Evolutionary conservation across 1,140 invertebrate species (phyloP), one percentile per base, ranked within the genome.

Genomic region (Latrodectus geometricus): DNA sequence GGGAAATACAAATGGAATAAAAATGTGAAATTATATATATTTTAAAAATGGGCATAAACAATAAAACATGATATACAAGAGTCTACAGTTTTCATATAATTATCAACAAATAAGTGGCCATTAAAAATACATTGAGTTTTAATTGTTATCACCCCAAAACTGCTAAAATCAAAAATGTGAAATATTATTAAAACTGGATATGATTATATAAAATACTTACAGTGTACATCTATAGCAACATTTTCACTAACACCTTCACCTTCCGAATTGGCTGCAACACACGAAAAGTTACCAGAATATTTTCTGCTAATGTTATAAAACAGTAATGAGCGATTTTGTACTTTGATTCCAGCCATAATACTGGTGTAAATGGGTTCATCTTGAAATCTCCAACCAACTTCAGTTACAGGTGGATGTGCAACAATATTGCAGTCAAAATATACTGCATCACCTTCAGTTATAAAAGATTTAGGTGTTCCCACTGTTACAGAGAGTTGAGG

Each of bases 341-440:
- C 92, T 77, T 96, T 95, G n/a, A 96, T 93, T 12, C 95, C 95
- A 20, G 93, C 93, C 4, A 93, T 93, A 54, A 73, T 61, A 66
- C 87, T 76, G 50, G 75, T 76, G 15, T 88, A 75, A 49, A 90
- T 21, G 5, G 83, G 68, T 52, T 89, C 56, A 20, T 78, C 95
- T 89, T 95, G 94, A 90, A 96, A 95, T 91, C 94, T 96, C 95
- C 95, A 96, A 78, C 94, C 94, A 79, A 96, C 93, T 89, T 95
- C 94, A 90, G 95, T 95, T 17, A 94, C 93, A 89, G 95, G 94
- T 4, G 96, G 96, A 92, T 97, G 97, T 15, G 96, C 95, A 91
- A 95, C 94, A 86, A 97, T 96, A 90, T 95, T 95, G 91, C 96
- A 97, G 91, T 97, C 96, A 89, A 97, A 95, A 91, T 97, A 97